Percentiles rank a stretch among this genome's conserved stretches.
These are phyloP conservation scores for Tarsius wallacei DNA, from an alignment of 2,797 vertebrate genomes.

Conservation along the genomic window DNA sequence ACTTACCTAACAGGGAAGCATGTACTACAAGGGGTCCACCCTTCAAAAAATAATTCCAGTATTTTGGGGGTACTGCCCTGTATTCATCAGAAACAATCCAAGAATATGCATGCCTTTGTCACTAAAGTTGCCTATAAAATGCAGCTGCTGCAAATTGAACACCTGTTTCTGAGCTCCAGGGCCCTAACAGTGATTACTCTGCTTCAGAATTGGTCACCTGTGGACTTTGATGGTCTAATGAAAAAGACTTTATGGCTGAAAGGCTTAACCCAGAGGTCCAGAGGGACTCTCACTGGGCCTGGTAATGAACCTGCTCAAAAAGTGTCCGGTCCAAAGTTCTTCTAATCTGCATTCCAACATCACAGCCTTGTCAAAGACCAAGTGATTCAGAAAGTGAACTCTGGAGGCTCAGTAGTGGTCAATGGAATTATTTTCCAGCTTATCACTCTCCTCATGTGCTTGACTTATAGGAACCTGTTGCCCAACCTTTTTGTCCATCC, in stretches of 20 bases:
- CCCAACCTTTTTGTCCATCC: slow-evolving; percentile 86
- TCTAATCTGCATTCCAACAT: slow-evolving; percentile 92
- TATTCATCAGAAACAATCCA: slow-evolving; percentile 93
- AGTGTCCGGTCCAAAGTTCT: slow-evolving; percentile 92
- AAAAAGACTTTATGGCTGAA: slow-evolving; percentile 94
- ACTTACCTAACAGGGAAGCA: too few species aligned
- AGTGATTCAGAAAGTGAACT: slow-evolving; percentile 89
- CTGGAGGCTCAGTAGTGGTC: slow-evolving; percentile 74
- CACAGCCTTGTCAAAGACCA: slow-evolving; percentile 89
- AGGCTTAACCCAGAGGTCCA: slow-evolving; percentile 93
- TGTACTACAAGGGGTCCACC: too few species aligned
- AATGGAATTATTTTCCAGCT: slow-evolving; percentile 92
- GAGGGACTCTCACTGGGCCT: slow-evolving; percentile 96
- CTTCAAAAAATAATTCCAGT: too few species aligned
- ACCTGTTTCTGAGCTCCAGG: slow-evolving; percentile 96
- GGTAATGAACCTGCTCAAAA: slow-evolving; percentile 92
- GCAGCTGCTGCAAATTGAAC: slow-evolving; percentile 96
- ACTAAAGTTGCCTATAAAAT: slow-evolving; percentile 94
- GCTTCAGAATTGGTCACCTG: slow-evolving; percentile 93
- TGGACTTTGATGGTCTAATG: slow-evolving; percentile 91
- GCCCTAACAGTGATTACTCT: slow-evolving; percentile 90
- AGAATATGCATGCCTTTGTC: slow-evolving; percentile 94
- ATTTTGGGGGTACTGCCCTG: too few species aligned
- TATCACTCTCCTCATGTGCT: slow-evolving; percentile 93
- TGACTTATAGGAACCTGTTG: slow-evolving; percentile 95